phyloP scores from a whole-genome alignment of 2,888 invertebrate genomes.

The Anticlea derivata region DNA sequence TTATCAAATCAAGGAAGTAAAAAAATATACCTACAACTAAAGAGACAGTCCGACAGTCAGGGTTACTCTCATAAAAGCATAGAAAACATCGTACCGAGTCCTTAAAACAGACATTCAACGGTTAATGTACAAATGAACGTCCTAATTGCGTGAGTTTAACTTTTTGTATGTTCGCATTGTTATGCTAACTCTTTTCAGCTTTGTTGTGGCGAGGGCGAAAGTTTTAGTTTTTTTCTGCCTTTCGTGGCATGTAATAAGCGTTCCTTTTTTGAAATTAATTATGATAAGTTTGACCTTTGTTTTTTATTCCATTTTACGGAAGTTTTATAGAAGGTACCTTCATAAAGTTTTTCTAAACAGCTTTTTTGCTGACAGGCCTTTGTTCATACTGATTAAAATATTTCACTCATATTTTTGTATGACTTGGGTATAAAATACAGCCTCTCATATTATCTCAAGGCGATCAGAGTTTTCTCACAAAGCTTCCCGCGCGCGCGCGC shows the following conservation, averaged over 20 bases:
- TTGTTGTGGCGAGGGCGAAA: conserved; percentile 38
- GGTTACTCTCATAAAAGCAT: too few relatives aligned
- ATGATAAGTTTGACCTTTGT: conserved; percentile 17
- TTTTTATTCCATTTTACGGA: conserved; percentile 10
- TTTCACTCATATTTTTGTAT: too few relatives aligned
- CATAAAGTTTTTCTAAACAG: too few relatives aligned
- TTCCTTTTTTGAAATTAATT: conserved; percentile 18
- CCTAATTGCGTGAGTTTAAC: conserved; percentile 59
- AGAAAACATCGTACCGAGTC: conserved; percentile 9
- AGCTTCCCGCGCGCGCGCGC: too few relatives aligned
- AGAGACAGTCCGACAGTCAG: too few relatives aligned
- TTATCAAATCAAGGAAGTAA: too few relatives aligned
- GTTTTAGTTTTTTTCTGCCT: conserved; percentile 35
- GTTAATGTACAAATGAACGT: conserved; percentile 61
- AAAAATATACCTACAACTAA: too few relatives aligned
- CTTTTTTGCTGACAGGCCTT: too few relatives aligned
- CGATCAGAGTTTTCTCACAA: too few relatives aligned
- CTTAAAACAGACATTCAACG: conserved; percentile 52
- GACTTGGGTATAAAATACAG: too few relatives aligned
- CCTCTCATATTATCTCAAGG: too few relatives aligned
- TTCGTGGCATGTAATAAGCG: conserved; percentile 32
- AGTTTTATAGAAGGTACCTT: not conserved
- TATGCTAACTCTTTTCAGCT: conserved; percentile 51
- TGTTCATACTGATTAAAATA: too few relatives aligned
- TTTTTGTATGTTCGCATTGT: conserved; percentile 55